These are phyloP conservation scores for Pseudachorutes palmiensis DNA, from an alignment of 1,140 invertebrate genomes.

Conservation along the genomic window DNA sequence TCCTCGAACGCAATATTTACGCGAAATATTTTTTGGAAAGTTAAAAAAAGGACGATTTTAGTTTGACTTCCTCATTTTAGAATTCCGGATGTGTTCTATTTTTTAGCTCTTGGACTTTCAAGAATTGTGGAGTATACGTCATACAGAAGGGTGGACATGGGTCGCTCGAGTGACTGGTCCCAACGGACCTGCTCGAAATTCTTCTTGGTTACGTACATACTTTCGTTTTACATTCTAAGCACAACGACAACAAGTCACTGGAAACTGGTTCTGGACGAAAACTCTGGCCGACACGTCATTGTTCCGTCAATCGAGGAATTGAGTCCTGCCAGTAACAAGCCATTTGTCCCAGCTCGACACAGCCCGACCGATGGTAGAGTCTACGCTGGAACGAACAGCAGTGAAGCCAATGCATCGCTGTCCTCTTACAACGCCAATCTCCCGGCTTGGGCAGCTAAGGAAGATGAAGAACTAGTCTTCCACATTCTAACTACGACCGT, in stretches of 20 bases:
- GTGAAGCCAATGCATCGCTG: slow-evolving; percentile 41
- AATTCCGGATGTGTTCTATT: too few species aligned
- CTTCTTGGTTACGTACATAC: slow-evolving; percentile 38
- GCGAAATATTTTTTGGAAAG: too few species aligned
- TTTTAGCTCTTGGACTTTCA: too few species aligned
- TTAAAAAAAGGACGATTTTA: too few species aligned
- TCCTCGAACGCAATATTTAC: too few species aligned
- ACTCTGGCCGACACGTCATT: slow-evolving; percentile 38
- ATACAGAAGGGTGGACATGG: too few species aligned
- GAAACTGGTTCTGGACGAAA: slow-evolving; percentile 60
- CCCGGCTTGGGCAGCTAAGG: background rate
- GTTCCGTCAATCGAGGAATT: slow-evolving; percentile 2
- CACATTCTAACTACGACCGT: slow-evolving; percentile 42
- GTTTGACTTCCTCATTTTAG: too few species aligned
- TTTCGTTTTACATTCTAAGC: slow-evolving; percentile 57
- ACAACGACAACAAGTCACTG: slow-evolving; percentile 60
- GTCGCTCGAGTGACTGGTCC: slow-evolving; percentile 4
- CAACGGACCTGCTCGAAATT: slow-evolving; percentile 2
- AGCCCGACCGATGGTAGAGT: background rate
- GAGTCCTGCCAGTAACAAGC: slow-evolving; percentile 17
- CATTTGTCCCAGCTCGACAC: slow-evolving; percentile 45
- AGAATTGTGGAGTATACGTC: too few species aligned
- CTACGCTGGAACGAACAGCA: slow-evolving; percentile 28
- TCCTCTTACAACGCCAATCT: background rate
- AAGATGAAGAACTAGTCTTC: slow-evolving; percentile 37